These are phyloP conservation scores for Chitala chitala DNA, from an alignment of 2,113 vertebrate species.

Conservation along the genomic window DNA sequence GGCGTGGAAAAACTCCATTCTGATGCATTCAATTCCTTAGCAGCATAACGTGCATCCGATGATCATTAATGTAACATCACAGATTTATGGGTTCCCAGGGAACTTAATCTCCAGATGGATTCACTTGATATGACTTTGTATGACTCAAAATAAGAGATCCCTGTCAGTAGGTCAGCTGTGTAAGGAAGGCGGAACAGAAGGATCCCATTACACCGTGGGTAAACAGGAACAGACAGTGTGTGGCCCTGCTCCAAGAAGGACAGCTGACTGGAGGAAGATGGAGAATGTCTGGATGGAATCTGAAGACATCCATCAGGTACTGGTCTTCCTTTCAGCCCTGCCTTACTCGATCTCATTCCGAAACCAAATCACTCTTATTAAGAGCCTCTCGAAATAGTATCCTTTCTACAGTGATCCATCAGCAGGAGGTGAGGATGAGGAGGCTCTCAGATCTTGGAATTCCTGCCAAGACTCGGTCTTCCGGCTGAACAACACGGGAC, in stretches of 20 bases:
- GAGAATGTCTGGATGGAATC: background rate
- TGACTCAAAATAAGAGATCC: background rate
- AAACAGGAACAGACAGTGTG: background rate
- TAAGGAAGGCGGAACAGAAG: slow-evolving; percentile 3
- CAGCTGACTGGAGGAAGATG: slow-evolving; percentile 4
- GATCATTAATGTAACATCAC: background rate
- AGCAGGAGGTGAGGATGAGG: slow-evolving; percentile 4
- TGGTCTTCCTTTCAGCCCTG: background rate
- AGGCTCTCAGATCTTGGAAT: slow-evolving; percentile 1
- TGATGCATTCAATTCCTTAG: background rate
- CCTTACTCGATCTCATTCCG: background rate
- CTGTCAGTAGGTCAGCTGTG: background rate
- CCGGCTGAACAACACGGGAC: background rate
- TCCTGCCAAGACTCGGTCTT: slow-evolving; percentile 4
- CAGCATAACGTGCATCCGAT: background rate
- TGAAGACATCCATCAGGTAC: slow-evolving; percentile 3
- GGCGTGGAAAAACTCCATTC: background rate
- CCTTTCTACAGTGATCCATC: background rate
- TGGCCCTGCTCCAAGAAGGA: slow-evolving; percentile 3
- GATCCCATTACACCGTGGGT: background rate
- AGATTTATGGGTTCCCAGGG: background rate
- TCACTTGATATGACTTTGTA: background rate
- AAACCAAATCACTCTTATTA: slow-evolving; percentile 3
- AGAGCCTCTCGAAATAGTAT: background rate
- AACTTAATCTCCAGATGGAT: background rate